Conservation (phyloP, 2,113 vertebrate genomes). For the Mesitornis unicolor region DNA sequence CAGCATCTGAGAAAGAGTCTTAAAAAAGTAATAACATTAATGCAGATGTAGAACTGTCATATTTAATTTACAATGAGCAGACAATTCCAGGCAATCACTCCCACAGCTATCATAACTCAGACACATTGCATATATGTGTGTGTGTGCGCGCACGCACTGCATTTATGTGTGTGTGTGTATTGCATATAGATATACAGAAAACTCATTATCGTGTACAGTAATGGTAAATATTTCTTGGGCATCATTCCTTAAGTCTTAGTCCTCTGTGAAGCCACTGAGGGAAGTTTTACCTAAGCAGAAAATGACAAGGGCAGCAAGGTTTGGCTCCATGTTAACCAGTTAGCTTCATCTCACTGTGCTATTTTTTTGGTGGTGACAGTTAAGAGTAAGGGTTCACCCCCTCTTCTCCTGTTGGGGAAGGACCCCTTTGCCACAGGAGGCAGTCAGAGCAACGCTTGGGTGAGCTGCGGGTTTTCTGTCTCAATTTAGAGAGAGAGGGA, state of each 20-base stretch:
- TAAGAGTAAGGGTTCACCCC: neutral
- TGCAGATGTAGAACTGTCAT: constrained; percentile 57
- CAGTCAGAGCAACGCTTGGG: neutral
- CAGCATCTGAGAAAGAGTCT: neutral
- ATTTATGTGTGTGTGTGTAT: constrained; percentile 38
- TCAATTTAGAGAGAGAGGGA: neutral
- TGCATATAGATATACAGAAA: constrained; percentile 43
- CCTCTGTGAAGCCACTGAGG: neutral
- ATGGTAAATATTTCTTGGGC: constrained; percentile 43
- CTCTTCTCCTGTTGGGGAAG: fast-evolving
- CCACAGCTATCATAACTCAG: constrained; percentile 51
- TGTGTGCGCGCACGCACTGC: neutral
- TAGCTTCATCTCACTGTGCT: neutral
- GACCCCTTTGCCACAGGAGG: neutral
- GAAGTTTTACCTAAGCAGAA: neutral
- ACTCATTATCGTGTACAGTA: neutral
- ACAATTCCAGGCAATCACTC: constrained; percentile 59
- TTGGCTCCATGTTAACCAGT: neutral
- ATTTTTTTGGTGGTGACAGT: neutral
- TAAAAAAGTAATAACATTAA: constrained; percentile 50
- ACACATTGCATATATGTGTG: constrained; percentile 8
- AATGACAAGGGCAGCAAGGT: neutral
- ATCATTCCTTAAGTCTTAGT: neutral
- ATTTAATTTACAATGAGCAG: constrained; percentile 53
- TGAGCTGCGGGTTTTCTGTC: neutral